Percentiles rank a stretch among this genome's conserved stretches.
Evolutionary conservation across 2,888 invertebrate genomes (phyloP).

Genomic region (Orchestes rusci): DNA sequence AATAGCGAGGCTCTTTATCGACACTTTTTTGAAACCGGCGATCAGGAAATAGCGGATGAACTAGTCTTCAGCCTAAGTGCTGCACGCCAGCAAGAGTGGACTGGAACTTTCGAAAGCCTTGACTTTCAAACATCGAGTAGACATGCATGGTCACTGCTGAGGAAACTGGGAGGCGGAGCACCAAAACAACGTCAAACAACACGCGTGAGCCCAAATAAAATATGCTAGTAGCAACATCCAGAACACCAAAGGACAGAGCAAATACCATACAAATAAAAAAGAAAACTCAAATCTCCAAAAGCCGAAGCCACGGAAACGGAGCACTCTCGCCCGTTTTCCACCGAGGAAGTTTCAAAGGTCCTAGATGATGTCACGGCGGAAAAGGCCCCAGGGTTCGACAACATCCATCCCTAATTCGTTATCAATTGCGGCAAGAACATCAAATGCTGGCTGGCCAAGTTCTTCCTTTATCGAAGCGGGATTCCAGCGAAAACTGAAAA

Average conservation of each 20-base stretch:
- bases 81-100: conserved; percentile 13
- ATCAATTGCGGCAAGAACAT: conserved; percentile 3
- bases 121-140: not conserved
- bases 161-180: no score
- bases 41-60: no score
- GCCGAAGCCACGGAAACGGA: no score
- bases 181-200: no score
- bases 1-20: no score
- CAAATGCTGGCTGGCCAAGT: not conserved
- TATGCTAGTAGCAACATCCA: conserved; percentile 12
- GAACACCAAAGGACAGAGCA: no score
- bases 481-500: conserved; percentile 22
- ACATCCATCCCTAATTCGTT: conserved; percentile 1
- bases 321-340: not conserved
- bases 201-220: no score
- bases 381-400: not conserved
- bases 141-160: not conserved
- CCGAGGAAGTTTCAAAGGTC: conserved; percentile 1
- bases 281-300: no score
- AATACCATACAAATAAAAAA: no score
- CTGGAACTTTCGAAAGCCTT: conserved; percentile 9
- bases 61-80: not conserved
- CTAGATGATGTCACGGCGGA: not conserved
- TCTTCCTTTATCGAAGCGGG: conserved; percentile 7
- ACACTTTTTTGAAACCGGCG: no score